A percentile compares a stretch with the other conserved stretches of the same genome.
phyloP scores from a whole-genome alignment of 2,113 vertebrate genomes.

The Sinosuthora webbiana region DNA sequence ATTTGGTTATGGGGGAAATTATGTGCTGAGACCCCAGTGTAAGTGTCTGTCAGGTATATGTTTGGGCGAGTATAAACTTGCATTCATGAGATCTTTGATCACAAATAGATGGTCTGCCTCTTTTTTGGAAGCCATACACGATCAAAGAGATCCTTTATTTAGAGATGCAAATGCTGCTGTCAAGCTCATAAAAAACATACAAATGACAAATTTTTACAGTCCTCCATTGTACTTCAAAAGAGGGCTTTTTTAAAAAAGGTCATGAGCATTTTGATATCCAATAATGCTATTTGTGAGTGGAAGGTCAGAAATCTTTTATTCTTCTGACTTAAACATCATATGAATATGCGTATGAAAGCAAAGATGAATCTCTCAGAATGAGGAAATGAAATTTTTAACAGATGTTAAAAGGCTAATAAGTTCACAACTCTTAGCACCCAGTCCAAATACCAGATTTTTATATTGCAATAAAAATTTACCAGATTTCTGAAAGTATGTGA shows the following conservation, averaged over 20 bases:
- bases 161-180: slow-evolving; percentile 30
- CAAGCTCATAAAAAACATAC: slow-evolving; percentile 17
- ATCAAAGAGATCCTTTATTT: slow-evolving; percentile 40
- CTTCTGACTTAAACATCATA: background rate
- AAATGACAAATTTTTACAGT: slow-evolving; percentile 39
- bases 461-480: slow-evolving; percentile 54
- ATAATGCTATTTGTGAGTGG: background rate
- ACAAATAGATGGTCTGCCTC: background rate
- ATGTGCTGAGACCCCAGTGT: background rate
- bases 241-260: background rate
- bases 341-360: background rate
- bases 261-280: slow-evolving; percentile 37
- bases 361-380: background rate
- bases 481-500: slow-evolving; percentile 40
- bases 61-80: background rate
- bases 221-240: slow-evolving; percentile 34
- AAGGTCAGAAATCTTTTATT: background rate
- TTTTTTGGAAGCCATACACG: background rate
- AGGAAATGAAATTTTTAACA: slow-evolving; percentile 61
- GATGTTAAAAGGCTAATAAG: slow-evolving; percentile 47
- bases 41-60: background rate
- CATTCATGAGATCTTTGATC: background rate
- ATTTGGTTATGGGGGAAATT: background rate
- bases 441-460: slow-evolving; percentile 41
- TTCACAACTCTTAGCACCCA: background rate